phyloP scores from a whole-genome alignment of 64 coral and sea anemone species.

The Astreopora myriophthalma region DNA sequence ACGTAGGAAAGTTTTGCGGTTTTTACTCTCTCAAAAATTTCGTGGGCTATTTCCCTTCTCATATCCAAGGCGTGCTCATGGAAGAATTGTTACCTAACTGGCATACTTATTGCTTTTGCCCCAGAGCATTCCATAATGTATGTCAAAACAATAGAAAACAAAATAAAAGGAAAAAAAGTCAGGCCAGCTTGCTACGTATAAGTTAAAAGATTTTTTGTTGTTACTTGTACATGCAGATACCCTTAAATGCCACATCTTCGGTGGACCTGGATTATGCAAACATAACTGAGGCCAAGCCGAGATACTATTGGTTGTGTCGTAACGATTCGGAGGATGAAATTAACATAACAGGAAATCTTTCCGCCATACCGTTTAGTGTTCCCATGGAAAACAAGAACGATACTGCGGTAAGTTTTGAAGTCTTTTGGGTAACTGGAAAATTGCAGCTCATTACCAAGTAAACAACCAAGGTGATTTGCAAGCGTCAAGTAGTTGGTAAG shows the following conservation, averaged over 20 bases:
- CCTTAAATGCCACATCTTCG: not conserved
- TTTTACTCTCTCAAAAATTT: no score
- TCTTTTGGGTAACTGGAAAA: not conserved
- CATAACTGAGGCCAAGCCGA: not conserved
- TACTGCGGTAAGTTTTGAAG: not conserved
- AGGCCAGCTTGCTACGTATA: no score
- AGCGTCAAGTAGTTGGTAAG: no score
- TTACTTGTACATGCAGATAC: not conserved
- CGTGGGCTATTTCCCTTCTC: no score
- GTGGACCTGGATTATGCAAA: slow-evolving; percentile 7
- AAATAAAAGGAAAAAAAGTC: no score
- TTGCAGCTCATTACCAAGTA: not conserved
- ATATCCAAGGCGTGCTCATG: no score
- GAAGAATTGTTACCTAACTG: no score
- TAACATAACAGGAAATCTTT: slow-evolving; percentile 13
- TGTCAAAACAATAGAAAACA: no score
- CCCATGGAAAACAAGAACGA: not conserved
- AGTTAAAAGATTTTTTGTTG: not conserved
- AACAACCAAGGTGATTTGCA: no score
- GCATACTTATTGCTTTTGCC: no score
- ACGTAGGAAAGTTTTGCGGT: no score
- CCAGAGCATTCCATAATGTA: no score
- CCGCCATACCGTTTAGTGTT: not conserved
- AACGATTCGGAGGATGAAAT: slow-evolving; percentile 27
- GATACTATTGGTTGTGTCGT: slow-evolving; percentile 61